Evolutionary conservation across 1,140 invertebrate genomes (phyloP), one percentile per base, ranked within the genome.

Genomic region (Neuroterus valhalla): DNA sequence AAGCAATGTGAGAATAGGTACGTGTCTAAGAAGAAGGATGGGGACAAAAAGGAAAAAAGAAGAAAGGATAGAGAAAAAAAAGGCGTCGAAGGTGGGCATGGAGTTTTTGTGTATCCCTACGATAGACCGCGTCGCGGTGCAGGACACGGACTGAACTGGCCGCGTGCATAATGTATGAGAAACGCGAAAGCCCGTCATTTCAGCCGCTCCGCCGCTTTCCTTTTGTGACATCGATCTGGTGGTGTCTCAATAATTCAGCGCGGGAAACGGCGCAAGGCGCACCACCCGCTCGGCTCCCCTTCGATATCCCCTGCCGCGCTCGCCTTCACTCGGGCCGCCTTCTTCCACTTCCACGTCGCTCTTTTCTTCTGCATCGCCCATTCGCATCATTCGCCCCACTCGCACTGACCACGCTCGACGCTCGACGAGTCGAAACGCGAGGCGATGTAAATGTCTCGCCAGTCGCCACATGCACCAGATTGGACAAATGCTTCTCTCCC

Each of bases 211-310:
- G 80, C 79, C 82, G 82, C 81, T 88, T 88, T 89, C 84, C 85
- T 89, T 89, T 89, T 86, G 88, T 87, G 86, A 88, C 88, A 90
- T 89, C 88, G 88, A 90, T 89, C 87, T 86, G 85, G 74, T 85
- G 77, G 86, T 77, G 83, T 88, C 88, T 90, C 87, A 89, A 90
- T 90, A 89, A 89, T 89, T 89, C 88, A 89, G 66, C 81, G 86
- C 86, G 87, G 86, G 87, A 89, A 62, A 89, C 88, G 81, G 78
- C 84, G 84, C 87, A 89, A 89, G 86, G 86, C 86, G 86, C 82
- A 85, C 83, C 72, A 79, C 78, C 75, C 50, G 77, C 76, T 48
- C 76, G 75, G 72, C 70, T 81, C 74, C 74, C 79, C 71, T 71
- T 77, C 80, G 80, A 70, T 74, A 77, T 76, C 75, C 77, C 72